Evolutionary conservation across 2,888 invertebrate species (phyloP).

Genomic region (Lypha dubia): DNA sequence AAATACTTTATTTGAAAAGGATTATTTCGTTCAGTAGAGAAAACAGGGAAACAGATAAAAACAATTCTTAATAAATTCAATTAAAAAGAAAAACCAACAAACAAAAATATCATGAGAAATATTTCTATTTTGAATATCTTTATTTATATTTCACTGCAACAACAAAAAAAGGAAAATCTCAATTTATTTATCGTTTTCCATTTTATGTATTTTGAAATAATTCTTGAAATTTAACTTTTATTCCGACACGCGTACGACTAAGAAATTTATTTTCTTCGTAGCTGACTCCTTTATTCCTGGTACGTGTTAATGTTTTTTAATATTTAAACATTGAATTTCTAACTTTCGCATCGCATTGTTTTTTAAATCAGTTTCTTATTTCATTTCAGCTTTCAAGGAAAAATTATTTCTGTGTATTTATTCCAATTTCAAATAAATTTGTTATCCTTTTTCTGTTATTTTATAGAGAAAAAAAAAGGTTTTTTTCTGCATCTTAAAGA

Average conservation of each 20-base stretch:
- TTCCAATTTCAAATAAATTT: not conserved
- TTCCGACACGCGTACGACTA: not conserved
- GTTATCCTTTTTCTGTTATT: not conserved
- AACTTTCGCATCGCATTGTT: not conserved
- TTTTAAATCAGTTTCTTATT: slow-evolving; percentile 2
- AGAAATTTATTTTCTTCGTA: not conserved
- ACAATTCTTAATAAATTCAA: not conserved
- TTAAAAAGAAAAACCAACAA: not conserved
- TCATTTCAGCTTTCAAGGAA: not conserved
- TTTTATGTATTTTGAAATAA: not conserved
- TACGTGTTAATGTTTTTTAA: slow-evolving; percentile 11
- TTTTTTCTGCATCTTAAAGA: not conserved
- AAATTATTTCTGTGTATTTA: not conserved
- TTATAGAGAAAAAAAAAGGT: not conserved
- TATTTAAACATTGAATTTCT: slow-evolving; percentile 6
- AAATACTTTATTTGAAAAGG: not conserved
- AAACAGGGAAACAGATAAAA: not conserved
- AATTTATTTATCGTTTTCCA: not conserved
- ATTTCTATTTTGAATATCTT: not conserved
- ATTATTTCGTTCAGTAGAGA: not conserved
- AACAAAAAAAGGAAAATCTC: not conserved
- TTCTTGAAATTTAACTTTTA: not conserved
- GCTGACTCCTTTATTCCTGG: not conserved
- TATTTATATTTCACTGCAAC: not conserved
- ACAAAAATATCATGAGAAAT: not conserved